Conservation (phyloP, 2,888 invertebrate genomes). For the Rhamphomyia laevipes region DNA sequence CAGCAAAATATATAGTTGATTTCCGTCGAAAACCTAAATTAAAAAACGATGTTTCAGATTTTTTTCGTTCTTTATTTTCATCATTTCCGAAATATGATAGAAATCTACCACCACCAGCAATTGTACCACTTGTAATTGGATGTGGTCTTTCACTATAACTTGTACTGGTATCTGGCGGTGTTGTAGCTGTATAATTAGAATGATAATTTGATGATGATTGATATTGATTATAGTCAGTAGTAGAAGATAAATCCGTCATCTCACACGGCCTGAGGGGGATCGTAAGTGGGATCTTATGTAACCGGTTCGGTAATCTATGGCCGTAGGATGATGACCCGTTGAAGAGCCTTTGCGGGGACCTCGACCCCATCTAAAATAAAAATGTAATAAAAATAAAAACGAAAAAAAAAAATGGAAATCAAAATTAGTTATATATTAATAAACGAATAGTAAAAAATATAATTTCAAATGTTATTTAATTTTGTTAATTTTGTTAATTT, state of each 20-base stretch:
- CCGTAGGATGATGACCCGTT: conserved; percentile 38
- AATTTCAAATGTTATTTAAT: no score
- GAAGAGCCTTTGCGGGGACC: conserved; percentile 43
- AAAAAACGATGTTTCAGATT: conserved; percentile 37
- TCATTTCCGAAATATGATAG: conserved; percentile 36
- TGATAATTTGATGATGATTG: conserved; percentile 2
- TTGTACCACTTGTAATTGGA: conserved; percentile 16
- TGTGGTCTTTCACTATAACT: no score
- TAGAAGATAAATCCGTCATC: conserved; percentile 56
- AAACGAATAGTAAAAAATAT: not conserved
- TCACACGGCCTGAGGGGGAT: conserved; percentile 84
- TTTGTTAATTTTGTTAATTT: no score
- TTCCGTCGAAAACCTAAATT: conserved; percentile 36
- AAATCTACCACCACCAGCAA: conserved; percentile 26
- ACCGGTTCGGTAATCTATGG: conserved; percentile 40
- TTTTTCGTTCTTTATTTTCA: conserved; percentile 33
- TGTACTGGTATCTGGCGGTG: no score
- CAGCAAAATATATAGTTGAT: conserved; percentile 35
- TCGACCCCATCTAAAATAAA: conserved; percentile 66
- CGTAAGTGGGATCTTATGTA: conserved; percentile 86
- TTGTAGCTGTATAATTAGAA: conserved; percentile 14
- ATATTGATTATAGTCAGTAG: conserved; percentile 12
- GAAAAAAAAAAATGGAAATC: conserved; percentile 11
- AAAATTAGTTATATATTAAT: not conserved
- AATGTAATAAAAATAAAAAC: not conserved